phyloP scores from a whole-genome alignment of 1,140 invertebrate genomes.

The Sipha flava region DNA sequence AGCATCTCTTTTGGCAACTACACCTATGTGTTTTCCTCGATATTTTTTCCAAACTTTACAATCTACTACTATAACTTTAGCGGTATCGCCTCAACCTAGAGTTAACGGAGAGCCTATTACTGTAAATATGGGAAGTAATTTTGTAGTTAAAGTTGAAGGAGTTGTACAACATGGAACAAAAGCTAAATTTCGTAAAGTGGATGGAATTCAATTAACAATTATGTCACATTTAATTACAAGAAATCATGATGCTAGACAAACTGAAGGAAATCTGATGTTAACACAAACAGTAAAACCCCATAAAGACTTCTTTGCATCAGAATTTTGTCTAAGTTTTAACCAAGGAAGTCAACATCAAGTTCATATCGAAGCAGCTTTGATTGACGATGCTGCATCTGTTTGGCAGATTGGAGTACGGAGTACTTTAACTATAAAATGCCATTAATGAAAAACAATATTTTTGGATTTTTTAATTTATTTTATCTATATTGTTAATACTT shows the following conservation, averaged over 20 bases:
- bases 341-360: conserved; percentile 46
- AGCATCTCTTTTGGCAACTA: conserved; percentile 55
- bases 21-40: conserved; percentile 65
- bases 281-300: conserved; percentile 26
- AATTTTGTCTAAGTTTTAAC: conserved; percentile 23
- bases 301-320: conserved; percentile 12
- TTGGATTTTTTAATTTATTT: not conserved
- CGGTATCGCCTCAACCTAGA: conserved; percentile 73
- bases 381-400: conserved; percentile 60
- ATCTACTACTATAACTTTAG: conserved; percentile 55
- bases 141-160: conserved; percentile 79
- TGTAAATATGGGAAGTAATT: conserved; percentile 63
- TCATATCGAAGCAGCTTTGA: conserved; percentile 58
- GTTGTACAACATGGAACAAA: conserved; percentile 65
- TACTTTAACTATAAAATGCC: conserved; percentile 59
- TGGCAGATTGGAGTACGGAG: conserved; percentile 69
- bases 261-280: conserved; percentile 18
- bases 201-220: conserved; percentile 43
- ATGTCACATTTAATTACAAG: conserved; percentile 40
- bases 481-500: not conserved
- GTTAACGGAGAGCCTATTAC: conserved; percentile 65
- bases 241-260: conserved; percentile 21
- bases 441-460: conserved; percentile 49
- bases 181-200: conserved; percentile 59
- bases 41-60: conserved; percentile 85